Evolutionary conservation across 2,888 invertebrate genomes (phyloP).

Genomic region (Monochamus alternatus): DNA sequence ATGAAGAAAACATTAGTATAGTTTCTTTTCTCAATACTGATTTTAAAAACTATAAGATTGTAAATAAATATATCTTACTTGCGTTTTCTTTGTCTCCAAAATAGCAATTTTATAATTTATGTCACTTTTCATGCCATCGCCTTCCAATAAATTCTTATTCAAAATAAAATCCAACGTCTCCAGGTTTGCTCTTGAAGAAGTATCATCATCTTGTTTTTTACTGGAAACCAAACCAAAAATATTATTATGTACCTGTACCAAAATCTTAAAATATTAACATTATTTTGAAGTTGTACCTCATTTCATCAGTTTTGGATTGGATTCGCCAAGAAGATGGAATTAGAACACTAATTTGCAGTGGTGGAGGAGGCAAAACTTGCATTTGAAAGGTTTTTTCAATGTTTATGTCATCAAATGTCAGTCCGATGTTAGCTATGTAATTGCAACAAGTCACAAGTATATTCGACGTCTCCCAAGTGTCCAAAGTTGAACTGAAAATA

Average conservation of each 20-base stretch:
- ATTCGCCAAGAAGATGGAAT: conserved; percentile 68
- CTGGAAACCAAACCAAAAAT: background rate
- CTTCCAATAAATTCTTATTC: conserved; percentile 67
- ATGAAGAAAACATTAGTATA: no score
- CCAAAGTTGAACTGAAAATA: conserved; percentile 43
- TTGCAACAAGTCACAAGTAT: conserved; percentile 75
- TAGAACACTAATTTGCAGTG: conserved; percentile 68
- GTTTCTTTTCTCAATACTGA: no score
- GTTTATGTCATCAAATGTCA: conserved; percentile 61
- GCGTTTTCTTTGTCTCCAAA: conserved; percentile 65
- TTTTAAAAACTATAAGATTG: background rate
- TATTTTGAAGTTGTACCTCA: background rate
- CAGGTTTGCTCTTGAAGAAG: conserved; percentile 40
- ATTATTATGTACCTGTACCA: background rate
- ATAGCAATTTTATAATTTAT: conserved; percentile 74
- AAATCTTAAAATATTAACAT: background rate
- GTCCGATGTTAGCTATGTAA: conserved; percentile 70
- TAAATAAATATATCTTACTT: conserved; percentile 56
- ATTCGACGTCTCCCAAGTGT: conserved; percentile 67
- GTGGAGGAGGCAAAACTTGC: conserved; percentile 65
- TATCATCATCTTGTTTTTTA: conserved; percentile 18
- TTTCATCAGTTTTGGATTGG: conserved; percentile 42
- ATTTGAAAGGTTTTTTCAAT: conserved; percentile 57
- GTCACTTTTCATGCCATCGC: conserved; percentile 71
- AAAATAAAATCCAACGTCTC: conserved; percentile 52